Base-by-base conservation (phyloP, 1,140 invertebrate genomes). In the Diuraphis noxia region DNA sequence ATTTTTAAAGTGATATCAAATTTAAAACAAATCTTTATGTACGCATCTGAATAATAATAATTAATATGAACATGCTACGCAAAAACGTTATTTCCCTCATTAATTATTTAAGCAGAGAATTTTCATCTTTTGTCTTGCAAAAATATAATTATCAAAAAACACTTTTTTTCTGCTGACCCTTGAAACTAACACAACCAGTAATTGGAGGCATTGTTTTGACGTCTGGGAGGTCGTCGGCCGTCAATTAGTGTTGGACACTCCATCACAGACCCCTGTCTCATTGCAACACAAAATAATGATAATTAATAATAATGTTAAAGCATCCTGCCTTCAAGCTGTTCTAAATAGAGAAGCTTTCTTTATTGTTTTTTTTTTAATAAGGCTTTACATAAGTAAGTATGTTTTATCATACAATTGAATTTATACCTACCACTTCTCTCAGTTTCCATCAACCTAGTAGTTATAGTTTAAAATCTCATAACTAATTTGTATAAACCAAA, bases 171-270 rank as follows among this genome's bases (percentile, higher is more conserved):
- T 9, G 25, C 25, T 81, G 77, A 82, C 89, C 89, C 89, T 91
- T 81, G 56, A 91, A 91, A 82, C 89, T 40, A 90, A 79, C 89
- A 49, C 72, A 52, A 36, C 77, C 77, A 49, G 89, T 91, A 91
- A 91, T 91, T 91, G 89, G 77, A 91, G 43, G 89, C 89, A 91
- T 91, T 91, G 89, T 91, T 81, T 91, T 81, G 77, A 81, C 89
- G 36, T 49, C 77, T 36, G 72, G 77, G 43, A 91, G 77, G 89
- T 91, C 89, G 89, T 52, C 89, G 77, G 43, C 43, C 89, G 89
- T 91, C 89, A 91, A 91, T 91, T 91, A 91, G 77, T 41, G 89
- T 91, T 91, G 89, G 89, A 91, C 77, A 91, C 89, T 91, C 89
- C 89, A 91, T 91, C 89, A 91, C 72, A 30, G 77, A 40, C 40